Evolutionary conservation across 2,888 invertebrate species (phyloP).

Genomic region (Ligdia adustata): DNA sequence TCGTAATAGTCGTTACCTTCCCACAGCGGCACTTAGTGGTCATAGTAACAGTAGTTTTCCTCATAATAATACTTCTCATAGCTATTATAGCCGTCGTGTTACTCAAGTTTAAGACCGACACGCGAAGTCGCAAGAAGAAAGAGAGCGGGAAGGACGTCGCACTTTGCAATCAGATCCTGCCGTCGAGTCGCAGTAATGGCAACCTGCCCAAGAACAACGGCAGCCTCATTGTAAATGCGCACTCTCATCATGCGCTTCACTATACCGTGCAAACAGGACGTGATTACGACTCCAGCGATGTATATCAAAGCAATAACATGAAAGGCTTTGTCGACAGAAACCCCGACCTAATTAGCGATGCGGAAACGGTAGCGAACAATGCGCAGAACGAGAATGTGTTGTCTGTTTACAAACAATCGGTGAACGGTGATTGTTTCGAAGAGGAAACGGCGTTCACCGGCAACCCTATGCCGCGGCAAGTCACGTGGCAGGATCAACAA

Average conservation of each 20-base stretch:
- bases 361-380: conserved; percentile 85
- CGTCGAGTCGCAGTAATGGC: conserved; percentile 72
- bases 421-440: conserved; percentile 65
- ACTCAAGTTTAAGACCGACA: conserved; percentile 80
- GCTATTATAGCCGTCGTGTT: conserved; percentile 87
- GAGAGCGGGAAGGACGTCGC: conserved; percentile 86
- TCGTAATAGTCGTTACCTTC: conserved; percentile 87
- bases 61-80: conserved; percentile 86
- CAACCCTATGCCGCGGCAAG: conserved; percentile 75
- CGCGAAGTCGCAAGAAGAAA: conserved; percentile 79
- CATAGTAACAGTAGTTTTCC: conserved; percentile 86
- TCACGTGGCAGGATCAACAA: conserved; percentile 83
- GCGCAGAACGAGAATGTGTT: conserved; percentile 74
- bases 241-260: conserved; percentile 83
- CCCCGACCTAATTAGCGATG: conserved; percentile 92
- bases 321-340: conserved; percentile 87
- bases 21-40: conserved; percentile 89
- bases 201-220: conserved; percentile 83
- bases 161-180: conserved; percentile 82
- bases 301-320: conserved; percentile 76
- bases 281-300: conserved; percentile 83
- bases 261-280: conserved; percentile 76
- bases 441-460: conserved; percentile 74
- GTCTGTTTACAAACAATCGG: conserved; percentile 74
- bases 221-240: conserved; percentile 79